Percentiles rank a stretch among this genome's conserved stretches.
These are phyloP conservation scores for Plutomurus gul DNA, from an alignment of 1,140 invertebrate species.

Conservation along the genomic window DNA sequence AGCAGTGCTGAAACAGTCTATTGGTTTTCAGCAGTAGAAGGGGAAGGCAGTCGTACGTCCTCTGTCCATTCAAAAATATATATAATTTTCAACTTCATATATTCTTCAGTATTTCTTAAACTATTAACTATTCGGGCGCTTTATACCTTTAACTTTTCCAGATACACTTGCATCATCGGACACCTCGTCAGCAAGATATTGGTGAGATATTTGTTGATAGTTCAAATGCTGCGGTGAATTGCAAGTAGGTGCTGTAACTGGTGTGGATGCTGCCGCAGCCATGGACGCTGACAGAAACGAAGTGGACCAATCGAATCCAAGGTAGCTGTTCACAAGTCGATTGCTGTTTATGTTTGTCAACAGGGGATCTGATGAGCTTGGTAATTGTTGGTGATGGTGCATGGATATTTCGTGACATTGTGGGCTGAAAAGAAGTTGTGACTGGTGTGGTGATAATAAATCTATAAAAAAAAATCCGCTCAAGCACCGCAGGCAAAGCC, in stretches of 20 bases:
- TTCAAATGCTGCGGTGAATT: background rate
- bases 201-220: background rate
- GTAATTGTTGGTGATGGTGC: background rate
- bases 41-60: too few relatives aligned
- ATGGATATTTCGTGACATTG: background rate
- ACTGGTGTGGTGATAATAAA: background rate
- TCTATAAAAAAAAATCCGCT: background rate
- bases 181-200: background rate
- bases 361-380: background rate
- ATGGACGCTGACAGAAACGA: constrained; percentile 37
- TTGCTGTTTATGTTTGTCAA: background rate
- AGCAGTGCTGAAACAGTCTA: too few relatives aligned
- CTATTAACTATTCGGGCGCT: background rate
- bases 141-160: background rate
- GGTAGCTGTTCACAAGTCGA: constrained; percentile 5
- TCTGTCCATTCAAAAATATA: too few relatives aligned
- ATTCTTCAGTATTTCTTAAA: too few relatives aligned
- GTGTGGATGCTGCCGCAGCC: background rate
- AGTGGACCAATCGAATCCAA: constrained; percentile 45
- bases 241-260: background rate
- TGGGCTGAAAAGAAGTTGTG: background rate
- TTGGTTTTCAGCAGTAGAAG: too few relatives aligned
- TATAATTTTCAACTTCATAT: too few relatives aligned
- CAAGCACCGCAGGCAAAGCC: too few relatives aligned
- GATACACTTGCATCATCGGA: background rate